phyloP scores from a whole-genome alignment of 2,797 vertebrate species.

The Gymnoscopelus braueri region DNA sequence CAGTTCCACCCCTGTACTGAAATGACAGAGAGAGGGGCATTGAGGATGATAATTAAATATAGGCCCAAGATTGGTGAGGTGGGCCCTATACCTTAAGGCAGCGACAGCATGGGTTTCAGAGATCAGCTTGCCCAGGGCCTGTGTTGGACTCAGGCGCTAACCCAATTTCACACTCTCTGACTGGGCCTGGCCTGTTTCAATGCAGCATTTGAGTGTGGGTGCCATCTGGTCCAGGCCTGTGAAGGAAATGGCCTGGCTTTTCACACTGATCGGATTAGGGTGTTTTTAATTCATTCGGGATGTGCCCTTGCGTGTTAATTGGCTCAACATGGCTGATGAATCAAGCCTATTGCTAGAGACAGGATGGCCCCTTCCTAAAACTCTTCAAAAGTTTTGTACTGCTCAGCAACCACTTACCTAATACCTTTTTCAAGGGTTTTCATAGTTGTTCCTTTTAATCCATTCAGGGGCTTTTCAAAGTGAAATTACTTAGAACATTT shows the following conservation, averaged over 20 bases:
- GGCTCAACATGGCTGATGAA: constrained; percentile 83
- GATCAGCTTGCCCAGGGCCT: constrained; percentile 73
- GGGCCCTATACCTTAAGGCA: constrained; percentile 76
- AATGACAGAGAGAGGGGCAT: constrained; percentile 59
- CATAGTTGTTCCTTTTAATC: not conserved
- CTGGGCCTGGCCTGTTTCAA: constrained; percentile 77
- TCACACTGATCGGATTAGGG: constrained; percentile 85
- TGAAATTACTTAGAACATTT: too few species aligned
- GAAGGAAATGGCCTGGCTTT: constrained; percentile 84
- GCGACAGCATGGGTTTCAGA: constrained; percentile 69
- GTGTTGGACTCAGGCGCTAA: constrained; percentile 81
- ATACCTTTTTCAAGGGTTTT: not conserved
- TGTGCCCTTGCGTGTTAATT: constrained; percentile 86
- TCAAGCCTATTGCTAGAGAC: constrained; percentile 72
- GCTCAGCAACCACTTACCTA: constrained; percentile 25
- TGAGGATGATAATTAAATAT: constrained; percentile 79
- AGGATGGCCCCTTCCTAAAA: constrained; percentile 59
- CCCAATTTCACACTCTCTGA: constrained; percentile 86
- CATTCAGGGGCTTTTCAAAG: not conserved
- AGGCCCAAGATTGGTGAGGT: constrained; percentile 65
- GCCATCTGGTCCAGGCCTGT: constrained; percentile 82
- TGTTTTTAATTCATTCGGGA: constrained; percentile 85
- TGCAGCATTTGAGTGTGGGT: constrained; percentile 70
- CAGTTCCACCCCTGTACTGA: constrained; percentile 52
- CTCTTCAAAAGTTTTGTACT: constrained; percentile 33